Evolutionary conservation across 2,797 vertebrate species (phyloP), one percentile per base, ranked within the genome.

Genomic region (Channallabes apus): DNA sequence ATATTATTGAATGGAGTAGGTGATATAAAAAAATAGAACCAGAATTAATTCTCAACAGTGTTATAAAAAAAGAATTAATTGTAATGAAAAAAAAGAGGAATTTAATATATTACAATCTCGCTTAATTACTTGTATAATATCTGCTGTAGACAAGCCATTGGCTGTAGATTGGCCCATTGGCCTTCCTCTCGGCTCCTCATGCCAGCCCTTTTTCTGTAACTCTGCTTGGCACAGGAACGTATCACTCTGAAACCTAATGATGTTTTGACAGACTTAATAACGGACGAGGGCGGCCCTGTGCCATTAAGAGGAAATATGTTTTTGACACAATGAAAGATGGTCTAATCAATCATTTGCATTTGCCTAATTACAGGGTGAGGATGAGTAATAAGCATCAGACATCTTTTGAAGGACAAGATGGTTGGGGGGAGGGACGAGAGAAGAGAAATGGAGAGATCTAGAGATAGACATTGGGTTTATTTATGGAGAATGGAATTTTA

Each of bases 331-430:
- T 90, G 90, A 89, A 78, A 90, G 86, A 81, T 86, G 86, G 72
- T 84, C 84, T 87, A 85, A 90, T 92, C 90, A 88, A 91, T 91
- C 82, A 88, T 89, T 89, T 88, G 82, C 85, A 80, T 90, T 86
- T 91, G 86, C 91, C 87, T 93, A 92, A 93, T 93, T 92, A 92
- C 65, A 72, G 80, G 61, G 62, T 82, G 76, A 79, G 75, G 80
- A 86, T 91, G 89, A 89, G 90, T 90, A 90, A 91, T 84, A 80
- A 51, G 6, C 59, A 75, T 51, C 59, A 58, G 68, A 38, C 68
- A 87, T 83, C 80, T 82, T 87, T 85, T 88, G 80, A 90, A 88
- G 88, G 87, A 87, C 86, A 88, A 82, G 80, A 79, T 76, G 68
- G 64, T 72, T 73, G 71, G 80, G 27, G 73, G 62, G 51, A 83